Percentiles rank a stretch among this genome's conserved stretches.
Conservation (phyloP, 2,113 vertebrate species). For the Melozone crissalis region DNA sequence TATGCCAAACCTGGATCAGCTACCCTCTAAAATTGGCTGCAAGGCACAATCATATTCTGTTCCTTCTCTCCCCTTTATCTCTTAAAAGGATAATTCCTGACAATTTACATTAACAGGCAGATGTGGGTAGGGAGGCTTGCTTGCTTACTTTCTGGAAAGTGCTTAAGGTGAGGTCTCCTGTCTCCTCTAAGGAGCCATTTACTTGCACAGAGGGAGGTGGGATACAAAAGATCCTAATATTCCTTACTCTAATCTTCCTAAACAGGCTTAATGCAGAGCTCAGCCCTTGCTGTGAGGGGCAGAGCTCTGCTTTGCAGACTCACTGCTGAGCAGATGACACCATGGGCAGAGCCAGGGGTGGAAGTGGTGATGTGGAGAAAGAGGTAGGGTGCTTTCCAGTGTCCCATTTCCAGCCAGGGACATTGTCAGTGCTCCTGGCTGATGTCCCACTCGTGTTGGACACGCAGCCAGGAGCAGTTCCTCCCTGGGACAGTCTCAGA, state of each 20-base stretch:
- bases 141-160: not conserved
- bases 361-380: not conserved
- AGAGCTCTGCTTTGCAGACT: not conserved
- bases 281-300: not conserved
- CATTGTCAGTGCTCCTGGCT: not conserved
- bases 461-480: not conserved
- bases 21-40: conserved; percentile 18
- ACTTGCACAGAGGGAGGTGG: not conserved
- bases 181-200: not conserved
- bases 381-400: not conserved
- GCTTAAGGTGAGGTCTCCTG: not conserved
- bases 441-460: not conserved
- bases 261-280: not conserved
- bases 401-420: not conserved
- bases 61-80: conserved; percentile 50
- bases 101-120: conserved; percentile 4
- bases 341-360: not conserved
- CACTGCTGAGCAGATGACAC: not conserved
- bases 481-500: not conserved
- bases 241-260: not conserved
- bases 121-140: not conserved
- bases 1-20: not conserved
- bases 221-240: not conserved
- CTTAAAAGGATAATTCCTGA: conserved; percentile 58
- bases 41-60: conserved; percentile 56